Conservation (phyloP, 2,888 invertebrate species). For the Stenoptilia bipunctidactyla region DNA sequence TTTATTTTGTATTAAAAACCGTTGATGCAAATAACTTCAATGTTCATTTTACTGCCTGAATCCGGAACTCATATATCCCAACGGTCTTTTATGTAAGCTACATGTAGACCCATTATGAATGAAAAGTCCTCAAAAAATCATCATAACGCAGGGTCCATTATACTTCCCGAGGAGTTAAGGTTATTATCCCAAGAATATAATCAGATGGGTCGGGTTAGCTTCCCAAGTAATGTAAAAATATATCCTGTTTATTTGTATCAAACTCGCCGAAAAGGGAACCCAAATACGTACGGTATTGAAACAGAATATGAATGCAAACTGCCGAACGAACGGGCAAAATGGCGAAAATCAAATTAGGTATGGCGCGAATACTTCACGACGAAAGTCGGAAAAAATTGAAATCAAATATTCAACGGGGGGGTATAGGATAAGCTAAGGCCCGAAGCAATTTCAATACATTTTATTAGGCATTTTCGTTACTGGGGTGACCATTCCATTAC, state of each 20-base stretch:
- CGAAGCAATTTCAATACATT: slow-evolving; percentile 69
- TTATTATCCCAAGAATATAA: slow-evolving; percentile 63
- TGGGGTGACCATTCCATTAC: no score
- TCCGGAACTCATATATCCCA: no score
- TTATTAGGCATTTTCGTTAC: slow-evolving; percentile 61
- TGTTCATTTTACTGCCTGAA: no score
- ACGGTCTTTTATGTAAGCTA: no score
- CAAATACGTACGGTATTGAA: slow-evolving; percentile 57
- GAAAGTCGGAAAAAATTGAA: slow-evolving; percentile 69
- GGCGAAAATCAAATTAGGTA: slow-evolving; percentile 72
- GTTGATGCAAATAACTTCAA: no score
- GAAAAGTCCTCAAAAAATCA: slow-evolving; percentile 22
- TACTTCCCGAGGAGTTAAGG: slow-evolving; percentile 19
- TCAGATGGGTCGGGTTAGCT: slow-evolving; percentile 66
- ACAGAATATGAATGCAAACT: slow-evolving; percentile 71
- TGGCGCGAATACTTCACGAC: slow-evolving; percentile 70
- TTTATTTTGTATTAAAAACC: no score
- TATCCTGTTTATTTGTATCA: slow-evolving; percentile 70
- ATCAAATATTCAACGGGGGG: slow-evolving; percentile 72
- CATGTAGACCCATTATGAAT: no score
- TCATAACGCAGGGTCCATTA: slow-evolving; percentile 40
- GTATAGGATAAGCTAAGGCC: slow-evolving; percentile 67
- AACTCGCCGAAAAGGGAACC: slow-evolving; percentile 62
- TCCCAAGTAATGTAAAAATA: slow-evolving; percentile 66
- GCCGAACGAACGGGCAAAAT: slow-evolving; percentile 62